Base-by-base conservation (phyloP, 1,140 invertebrate genomes). In the Habropoda laboriosa region DNA sequence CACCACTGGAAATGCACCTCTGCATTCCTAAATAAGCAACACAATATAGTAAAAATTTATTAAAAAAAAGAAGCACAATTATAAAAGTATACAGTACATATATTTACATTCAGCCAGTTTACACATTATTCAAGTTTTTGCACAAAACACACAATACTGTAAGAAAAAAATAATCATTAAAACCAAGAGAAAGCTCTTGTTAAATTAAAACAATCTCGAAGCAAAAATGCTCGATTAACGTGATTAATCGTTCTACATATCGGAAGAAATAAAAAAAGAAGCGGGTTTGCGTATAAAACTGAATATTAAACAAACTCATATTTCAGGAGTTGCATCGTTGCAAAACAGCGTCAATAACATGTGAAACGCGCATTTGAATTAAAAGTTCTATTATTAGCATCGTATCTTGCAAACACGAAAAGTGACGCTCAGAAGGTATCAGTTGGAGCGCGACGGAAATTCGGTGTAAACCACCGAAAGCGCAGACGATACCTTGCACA, bases 1-100 rank as follows among this genome's bases (percentile, higher is more conserved):
- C 76, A 99, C 97, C 88, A 98, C 96, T 70, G 98, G 97, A 94
- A 96, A 98, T 88, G 97, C 95, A 89, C 97, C 98, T 90, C 98
- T 95, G 94, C 98, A 99, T 94, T 98, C 97, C 98, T 99, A 94
- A 91, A 94, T 71, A 57, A 74, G 67, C 70, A 81, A 77, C 35
- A 88, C 45, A 73, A 75, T 66, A 57, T 74, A 57, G 51, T 57
- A 45, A 67, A 75, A 80, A 47, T 64, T 35, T 21, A 57, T 66
- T 40, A 55, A 47, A 57, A 60, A 35, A 1, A 64, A n/a, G n/a
- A n/a, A 35, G 8, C 24, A 74, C 13, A 49, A 70, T 12, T 32
- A 40, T 64, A 38, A 13, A 40, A 66, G 24, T 35, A 30, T 71
- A 40, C 21, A n/a, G 7, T 30, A 18, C 38, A 57, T 27, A 30